Evolutionary conservation across 2,797 vertebrate genomes (phyloP).

Genomic region (Oryzias dopingdopingensis): DNA sequence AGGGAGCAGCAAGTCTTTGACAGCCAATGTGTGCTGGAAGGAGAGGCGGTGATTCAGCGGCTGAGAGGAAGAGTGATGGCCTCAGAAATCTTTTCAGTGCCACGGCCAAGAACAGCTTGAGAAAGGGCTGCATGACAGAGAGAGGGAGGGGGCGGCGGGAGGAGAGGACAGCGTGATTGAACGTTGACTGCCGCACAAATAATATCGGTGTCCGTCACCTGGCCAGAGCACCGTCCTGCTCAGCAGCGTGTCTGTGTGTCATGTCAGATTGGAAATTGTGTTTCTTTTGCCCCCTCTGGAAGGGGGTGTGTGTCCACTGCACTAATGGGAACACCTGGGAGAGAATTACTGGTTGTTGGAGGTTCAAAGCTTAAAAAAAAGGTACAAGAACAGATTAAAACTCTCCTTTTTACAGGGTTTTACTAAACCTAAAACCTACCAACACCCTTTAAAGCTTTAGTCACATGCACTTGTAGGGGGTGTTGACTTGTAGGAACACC

Average conservation of each 20-base stretch:
- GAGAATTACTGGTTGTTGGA: too few species aligned
- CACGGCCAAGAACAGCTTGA: conserved; percentile 61
- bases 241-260: conserved; percentile 40
- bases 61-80: conserved; percentile 55
- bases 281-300: conserved; percentile 11
- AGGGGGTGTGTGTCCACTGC: conserved; percentile 3
- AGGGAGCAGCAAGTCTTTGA: conserved; percentile 37
- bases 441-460: too few species aligned
- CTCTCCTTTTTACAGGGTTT: too few species aligned
- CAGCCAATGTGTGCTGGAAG: conserved; percentile 29
- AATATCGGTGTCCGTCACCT: conserved; percentile 67
- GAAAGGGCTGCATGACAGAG: conserved; percentile 54
- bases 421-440: too few species aligned
- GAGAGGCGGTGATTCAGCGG: conserved; percentile 46
- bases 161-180: conserved; percentile 55
- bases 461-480: too few species aligned
- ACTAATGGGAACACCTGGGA: conserved; percentile 6
- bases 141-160: conserved; percentile 31
- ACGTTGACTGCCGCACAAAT: conserved; percentile 55
- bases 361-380: too few species aligned
- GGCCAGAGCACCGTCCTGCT: conserved; percentile 48
- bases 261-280: conserved; percentile 26
- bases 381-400: too few species aligned
- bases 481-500: too few species aligned
- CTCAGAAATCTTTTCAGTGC: conserved; percentile 48